phyloP scores from a whole-genome alignment of 1,140 invertebrate species.

The Drosophila pandora region DNA sequence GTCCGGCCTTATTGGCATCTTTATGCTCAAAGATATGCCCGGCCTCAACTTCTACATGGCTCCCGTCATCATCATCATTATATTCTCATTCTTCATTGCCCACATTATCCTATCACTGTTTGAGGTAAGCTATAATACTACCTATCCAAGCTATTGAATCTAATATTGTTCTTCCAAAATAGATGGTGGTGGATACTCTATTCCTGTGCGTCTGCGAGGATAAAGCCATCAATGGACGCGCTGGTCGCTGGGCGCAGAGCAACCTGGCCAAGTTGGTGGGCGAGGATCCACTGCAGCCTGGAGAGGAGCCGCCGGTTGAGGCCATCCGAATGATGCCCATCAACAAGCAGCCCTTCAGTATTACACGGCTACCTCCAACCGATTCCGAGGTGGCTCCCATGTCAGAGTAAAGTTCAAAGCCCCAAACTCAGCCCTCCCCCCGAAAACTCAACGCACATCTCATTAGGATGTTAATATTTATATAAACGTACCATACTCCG shows the following conservation, averaged over 20 bases:
- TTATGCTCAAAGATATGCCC: slow-evolving; percentile 89
- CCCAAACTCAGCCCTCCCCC: slow-evolving; percentile 1
- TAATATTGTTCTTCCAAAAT: slow-evolving; percentile 55
- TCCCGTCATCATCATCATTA: slow-evolving; percentile 93
- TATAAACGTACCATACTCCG: slow-evolving; percentile 30
- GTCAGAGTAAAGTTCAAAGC: slow-evolving; percentile 18
- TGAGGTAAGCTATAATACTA: slow-evolving; percentile 87
- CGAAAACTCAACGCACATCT: slow-evolving; percentile 64
- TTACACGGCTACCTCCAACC: slow-evolving; percentile 57
- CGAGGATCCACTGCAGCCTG: slow-evolving; percentile 82
- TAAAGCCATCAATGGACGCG: slow-evolving; percentile 86
- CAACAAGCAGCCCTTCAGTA: slow-evolving; percentile 82
- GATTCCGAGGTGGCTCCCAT: slow-evolving; percentile 69
- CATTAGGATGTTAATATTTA: slow-evolving; percentile 50
- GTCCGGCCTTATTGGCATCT: slow-evolving; percentile 89
- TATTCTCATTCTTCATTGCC: slow-evolving; percentile 96
- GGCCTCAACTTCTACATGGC: slow-evolving; percentile 92
- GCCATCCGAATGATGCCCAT: slow-evolving; percentile 83
- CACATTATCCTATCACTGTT: slow-evolving; percentile 97
- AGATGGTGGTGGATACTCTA: slow-evolving; percentile 98
- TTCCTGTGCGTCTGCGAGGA: slow-evolving; percentile 98
- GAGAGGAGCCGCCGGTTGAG: slow-evolving; percentile 79
- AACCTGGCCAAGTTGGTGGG: slow-evolving; percentile 86
- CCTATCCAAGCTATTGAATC: not conserved
- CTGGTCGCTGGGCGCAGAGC: slow-evolving; percentile 87